Evolutionary conservation across 1,140 invertebrate species (phyloP).

Genomic region (Galendromus occidentalis): DNA sequence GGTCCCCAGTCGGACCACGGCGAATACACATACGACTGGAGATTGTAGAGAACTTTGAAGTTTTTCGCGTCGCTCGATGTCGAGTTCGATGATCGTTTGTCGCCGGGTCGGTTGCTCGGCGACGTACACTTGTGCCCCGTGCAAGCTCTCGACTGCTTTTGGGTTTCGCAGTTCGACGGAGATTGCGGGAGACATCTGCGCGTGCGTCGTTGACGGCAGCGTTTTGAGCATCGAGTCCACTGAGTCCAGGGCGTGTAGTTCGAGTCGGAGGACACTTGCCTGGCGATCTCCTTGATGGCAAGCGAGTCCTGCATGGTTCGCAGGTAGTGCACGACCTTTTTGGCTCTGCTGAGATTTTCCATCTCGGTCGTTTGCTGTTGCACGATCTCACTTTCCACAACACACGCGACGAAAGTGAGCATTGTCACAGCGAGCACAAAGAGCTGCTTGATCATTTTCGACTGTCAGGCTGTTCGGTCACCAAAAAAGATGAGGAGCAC

Average conservation of each 20-base stretch:
- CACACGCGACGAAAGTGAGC: too few relatives aligned
- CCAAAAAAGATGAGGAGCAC: too few relatives aligned
- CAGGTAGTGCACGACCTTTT: too few relatives aligned
- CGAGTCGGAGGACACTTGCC: too few relatives aligned
- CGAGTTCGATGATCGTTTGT: constrained; percentile 15
- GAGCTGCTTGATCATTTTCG: too few relatives aligned
- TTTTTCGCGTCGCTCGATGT: constrained; percentile 17
- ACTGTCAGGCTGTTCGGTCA: too few relatives aligned
- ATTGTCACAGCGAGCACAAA: too few relatives aligned
- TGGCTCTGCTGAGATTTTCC: too few relatives aligned
- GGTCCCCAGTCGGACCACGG: constrained; percentile 41
- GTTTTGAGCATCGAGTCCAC: not conserved
- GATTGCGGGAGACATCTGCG: not conserved
- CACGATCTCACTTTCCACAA: too few relatives aligned
- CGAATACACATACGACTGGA: constrained; percentile 32
- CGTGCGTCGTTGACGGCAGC: not conserved
- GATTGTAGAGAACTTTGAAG: constrained; percentile 24
- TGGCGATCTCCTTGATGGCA: too few relatives aligned
- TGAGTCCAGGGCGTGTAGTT: not conserved
- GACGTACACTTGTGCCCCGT: not conserved
- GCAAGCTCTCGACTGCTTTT: not conserved
- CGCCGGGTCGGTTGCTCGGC: not conserved
- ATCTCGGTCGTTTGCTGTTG: too few relatives aligned
- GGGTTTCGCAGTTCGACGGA: not conserved
- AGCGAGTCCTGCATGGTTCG: too few relatives aligned